phyloP scores from a whole-genome alignment of 2,113 vertebrate genomes.

The Epinephelus lanceolatus region DNA sequence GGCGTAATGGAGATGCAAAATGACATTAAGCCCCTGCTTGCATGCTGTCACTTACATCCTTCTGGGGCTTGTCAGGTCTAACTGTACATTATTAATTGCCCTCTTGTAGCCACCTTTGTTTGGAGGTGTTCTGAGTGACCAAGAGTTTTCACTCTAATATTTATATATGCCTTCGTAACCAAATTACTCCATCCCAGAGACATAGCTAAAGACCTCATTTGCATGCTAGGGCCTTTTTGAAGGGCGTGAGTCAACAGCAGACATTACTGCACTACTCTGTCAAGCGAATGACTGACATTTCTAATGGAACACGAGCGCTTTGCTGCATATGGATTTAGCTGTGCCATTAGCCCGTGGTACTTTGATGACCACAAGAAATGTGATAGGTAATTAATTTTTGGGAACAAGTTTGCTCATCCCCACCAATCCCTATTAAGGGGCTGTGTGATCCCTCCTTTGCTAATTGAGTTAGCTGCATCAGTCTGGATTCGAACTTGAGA shows the following conservation, averaged over 20 bases:
- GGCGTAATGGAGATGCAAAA: constrained; percentile 75
- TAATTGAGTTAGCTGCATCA: constrained; percentile 83
- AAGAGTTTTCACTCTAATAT: constrained; percentile 75
- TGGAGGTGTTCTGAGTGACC: constrained; percentile 72
- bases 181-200: constrained; percentile 77
- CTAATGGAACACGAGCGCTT: constrained; percentile 71
- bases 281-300: constrained; percentile 74
- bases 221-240: constrained; percentile 68
- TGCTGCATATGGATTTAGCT: constrained; percentile 70
- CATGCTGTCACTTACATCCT: constrained; percentile 76
- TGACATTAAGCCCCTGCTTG: constrained; percentile 64
- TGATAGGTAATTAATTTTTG: constrained; percentile 82
- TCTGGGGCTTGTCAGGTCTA: constrained; percentile 74
- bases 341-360: constrained; percentile 45
- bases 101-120: constrained; percentile 61
- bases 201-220: constrained; percentile 84
- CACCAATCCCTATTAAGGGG: constrained; percentile 79
- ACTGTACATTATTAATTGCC: constrained; percentile 82
- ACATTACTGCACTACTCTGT: constrained; percentile 68
- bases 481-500: constrained; percentile 82
- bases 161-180: constrained; percentile 83
- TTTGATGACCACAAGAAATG: constrained; percentile 79
- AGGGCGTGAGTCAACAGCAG: constrained; percentile 70
- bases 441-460: constrained; percentile 73
- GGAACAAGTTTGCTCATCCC: constrained; percentile 80